Evolutionary conservation across 2,888 invertebrate species (phyloP).

Genomic region (Hydrotaea diabolus): DNA sequence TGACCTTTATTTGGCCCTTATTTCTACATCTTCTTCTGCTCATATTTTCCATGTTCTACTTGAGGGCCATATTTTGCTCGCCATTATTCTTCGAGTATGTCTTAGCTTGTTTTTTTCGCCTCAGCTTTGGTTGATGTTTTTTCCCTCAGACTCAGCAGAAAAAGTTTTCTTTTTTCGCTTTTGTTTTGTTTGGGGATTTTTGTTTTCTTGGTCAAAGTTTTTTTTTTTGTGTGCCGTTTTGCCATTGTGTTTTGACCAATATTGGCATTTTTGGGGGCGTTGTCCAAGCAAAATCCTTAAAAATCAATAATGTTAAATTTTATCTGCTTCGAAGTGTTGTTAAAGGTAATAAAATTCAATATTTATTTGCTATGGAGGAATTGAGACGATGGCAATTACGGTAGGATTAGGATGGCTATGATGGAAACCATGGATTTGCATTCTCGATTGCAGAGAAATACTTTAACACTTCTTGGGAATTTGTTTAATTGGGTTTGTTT

Average conservation of each 20-base stretch:
- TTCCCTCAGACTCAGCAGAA: neutral
- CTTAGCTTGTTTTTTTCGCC: neutral
- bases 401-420: neutral
- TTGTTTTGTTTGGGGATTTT: neutral
- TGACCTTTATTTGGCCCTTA: conserved; percentile 62
- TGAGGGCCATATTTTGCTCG: neutral
- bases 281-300: conserved; percentile 13
- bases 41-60: neutral
- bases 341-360: conserved; percentile 36
- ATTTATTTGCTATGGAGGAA: neutral
- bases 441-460: neutral
- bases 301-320: conserved; percentile 65
- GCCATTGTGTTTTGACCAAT: neutral
- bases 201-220: neutral
- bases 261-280: neutral
- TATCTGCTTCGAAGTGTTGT: conserved; percentile 30
- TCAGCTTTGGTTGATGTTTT: neutral
- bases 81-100: conserved; percentile 1
- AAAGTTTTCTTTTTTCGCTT: neutral
- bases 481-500: neutral
- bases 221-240: no score
- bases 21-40: conserved; percentile 43
- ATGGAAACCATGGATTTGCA: neutral
- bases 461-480: neutral
- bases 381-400: neutral